Evolutionary conservation across 2,797 vertebrate genomes (phyloP), one percentile per base, ranked within the genome.

Genomic region (Moxostoma hubbsi): DNA sequence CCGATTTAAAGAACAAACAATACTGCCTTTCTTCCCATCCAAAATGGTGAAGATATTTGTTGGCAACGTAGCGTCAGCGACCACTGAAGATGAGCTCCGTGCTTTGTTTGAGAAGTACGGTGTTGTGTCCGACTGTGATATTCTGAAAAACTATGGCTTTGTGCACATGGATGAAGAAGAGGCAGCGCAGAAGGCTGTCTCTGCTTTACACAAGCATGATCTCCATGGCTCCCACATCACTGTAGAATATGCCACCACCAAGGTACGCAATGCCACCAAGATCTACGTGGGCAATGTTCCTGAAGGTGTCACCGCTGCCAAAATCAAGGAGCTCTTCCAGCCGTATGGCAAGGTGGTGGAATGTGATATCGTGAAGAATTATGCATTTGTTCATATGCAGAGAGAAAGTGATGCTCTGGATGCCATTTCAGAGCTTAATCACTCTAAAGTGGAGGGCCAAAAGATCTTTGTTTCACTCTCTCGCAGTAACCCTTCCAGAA

Each of bases 1-100:
- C 66, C 45, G 18, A 62, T 53, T n/a, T 49, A 11, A n/a, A 13
- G 9, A 64, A 46, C 50, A 53, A 75, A 73, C 50, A 12, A 2
- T 16, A 64, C 57, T 18, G 13, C 43, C 4, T 61, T 45, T 72
- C 50, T 13, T 75, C 58, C 51, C 16, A n/a, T 64, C 78, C 79
- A 84, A 78, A 71, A 92, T 93, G 92, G 91, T 92, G 85, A 93
- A 92, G 89, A 91, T 92, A 79, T 93, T 92, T 75, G 90, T 92
- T 15, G 92, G 92, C 73, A 92, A 92, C 36, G 84, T 93, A 65
- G 90, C 89, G 49, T 87, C 91, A 5, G 86, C 87, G 1, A 90
- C 90, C 66, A 91, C 89, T 0, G 89, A 91, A 68, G 83, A 82
- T 10, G 91, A 91, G 82, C 83, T 93, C 79, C 85, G 90, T 18